Evolutionary conservation across 92 coral and sea anemone genomes (phyloP), one percentile per base, ranked within the genome.

Genomic region (Desmophyllum pertusum): DNA sequence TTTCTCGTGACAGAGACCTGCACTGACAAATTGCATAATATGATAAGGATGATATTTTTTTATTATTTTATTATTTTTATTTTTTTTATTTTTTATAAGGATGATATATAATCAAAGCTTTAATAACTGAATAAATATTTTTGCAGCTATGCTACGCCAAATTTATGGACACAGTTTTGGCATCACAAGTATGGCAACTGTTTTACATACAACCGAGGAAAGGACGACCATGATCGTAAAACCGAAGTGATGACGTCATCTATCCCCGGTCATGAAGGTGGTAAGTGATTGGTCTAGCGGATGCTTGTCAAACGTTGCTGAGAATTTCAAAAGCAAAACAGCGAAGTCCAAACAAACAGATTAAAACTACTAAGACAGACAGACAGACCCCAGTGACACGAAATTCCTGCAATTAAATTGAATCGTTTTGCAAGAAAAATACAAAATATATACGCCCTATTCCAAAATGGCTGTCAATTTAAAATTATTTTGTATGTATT

Each of bases 161-260:
- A 77, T 0, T 62, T 57, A 37, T 91, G 94, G 94, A 65, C 78
- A 4, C 81, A 69, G 10, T 50, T 72, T 7, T 88, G 91, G 94
- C 67, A 87, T 66, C 84, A 84, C 40, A 84, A 88, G 77, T 84
- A 79, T 69, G 94, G 94, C 3, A 89, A 89, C 81, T 89, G 92
- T 41, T 84, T 30, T 51, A 46, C 42, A 30, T 89, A 79, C 73
- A 89, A 89, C 62, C 77, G 81, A 31, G 89, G 89, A 30, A 61
- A 11, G 61, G 80, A 84, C 33, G n/a, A 67, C 6, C 6, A 79
- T 14, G 75, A 78, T n/a, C 21, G 36, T n/a, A 21, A 17, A 35
- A 50, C 45, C 4, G 41, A 43, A 36, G 68, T 64, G n/a, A 11
- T 65, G 73, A 76, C 77, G 63, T 63, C 75, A 21, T 71, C 80